Evolutionary conservation across 2,797 vertebrate genomes (phyloP).

Genomic region (Scyliorhinus canicula): DNA sequence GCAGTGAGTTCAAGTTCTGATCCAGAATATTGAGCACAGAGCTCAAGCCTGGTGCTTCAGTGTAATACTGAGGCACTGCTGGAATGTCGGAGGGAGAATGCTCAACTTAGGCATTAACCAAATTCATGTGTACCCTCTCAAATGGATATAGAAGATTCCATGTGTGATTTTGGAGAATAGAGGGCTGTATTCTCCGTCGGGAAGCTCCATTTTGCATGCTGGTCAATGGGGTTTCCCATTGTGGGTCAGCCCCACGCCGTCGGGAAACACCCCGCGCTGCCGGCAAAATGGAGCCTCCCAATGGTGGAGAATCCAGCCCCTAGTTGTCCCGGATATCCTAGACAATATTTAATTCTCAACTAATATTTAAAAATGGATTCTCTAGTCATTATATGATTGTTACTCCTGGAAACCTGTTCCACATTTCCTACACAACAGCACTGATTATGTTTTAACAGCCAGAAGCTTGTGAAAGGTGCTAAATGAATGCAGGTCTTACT

Average conservation of each 20-base stretch:
- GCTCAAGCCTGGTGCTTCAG: background rate
- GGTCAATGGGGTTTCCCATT: no score
- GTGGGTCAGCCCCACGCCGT: no score
- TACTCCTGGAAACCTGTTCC: background rate
- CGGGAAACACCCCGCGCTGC: no score
- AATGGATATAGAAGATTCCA: no score
- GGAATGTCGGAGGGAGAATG: background rate
- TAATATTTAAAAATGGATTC: background rate
- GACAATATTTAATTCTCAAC: no score
- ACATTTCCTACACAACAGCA: background rate
- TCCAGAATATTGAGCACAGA: background rate
- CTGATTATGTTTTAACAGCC: background rate
- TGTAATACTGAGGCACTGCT: no score
- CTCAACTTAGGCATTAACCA: background rate
- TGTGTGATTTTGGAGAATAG: background rate
- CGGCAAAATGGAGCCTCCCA: no score
- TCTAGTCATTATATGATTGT: background rate
- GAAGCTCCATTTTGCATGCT: no score
- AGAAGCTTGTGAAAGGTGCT: background rate
- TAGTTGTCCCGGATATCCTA: no score
- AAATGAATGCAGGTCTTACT: background rate
- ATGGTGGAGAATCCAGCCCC: no score
- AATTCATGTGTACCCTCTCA: background rate
- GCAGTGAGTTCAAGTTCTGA: background rate
- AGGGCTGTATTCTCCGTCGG: no score